A percentile compares a stretch with the other conserved stretches of the same genome.
Conservation (phyloP, 2,113 vertebrate species). For the Anoura caudifer region DNA sequence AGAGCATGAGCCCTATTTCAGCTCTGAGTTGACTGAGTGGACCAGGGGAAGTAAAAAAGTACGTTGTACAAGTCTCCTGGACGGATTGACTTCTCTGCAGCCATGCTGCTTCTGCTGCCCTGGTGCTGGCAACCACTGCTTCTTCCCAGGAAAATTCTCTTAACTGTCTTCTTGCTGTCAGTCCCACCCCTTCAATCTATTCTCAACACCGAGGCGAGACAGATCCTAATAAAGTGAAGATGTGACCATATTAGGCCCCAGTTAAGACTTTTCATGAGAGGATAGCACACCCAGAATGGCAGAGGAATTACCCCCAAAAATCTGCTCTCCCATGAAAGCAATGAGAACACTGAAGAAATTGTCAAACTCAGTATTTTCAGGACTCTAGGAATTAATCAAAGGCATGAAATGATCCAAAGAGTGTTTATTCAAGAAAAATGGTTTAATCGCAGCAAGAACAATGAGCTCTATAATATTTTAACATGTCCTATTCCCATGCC, state of each 20-base stretch:
- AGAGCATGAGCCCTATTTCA: neutral
- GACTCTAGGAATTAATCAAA: conserved; percentile 12
- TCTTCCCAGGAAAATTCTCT: neutral
- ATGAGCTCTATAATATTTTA: neutral
- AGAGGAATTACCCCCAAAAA: neutral
- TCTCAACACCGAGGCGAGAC: neutral
- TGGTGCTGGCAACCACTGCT: neutral
- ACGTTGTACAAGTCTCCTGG: neutral
- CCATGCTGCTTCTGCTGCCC: too few species aligned
- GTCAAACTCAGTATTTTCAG: neutral
- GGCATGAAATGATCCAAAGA: neutral
- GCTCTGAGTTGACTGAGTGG: neutral
- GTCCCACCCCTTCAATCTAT: neutral
- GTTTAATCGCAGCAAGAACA: neutral
- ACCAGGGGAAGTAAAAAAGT: neutral
- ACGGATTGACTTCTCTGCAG: neutral
- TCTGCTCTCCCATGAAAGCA: neutral
- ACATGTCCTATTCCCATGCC: neutral
- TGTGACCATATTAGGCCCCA: too few species aligned
- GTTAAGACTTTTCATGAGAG: neutral
- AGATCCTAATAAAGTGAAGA: neutral
- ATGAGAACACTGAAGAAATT: neutral
- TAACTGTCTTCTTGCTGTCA: neutral
- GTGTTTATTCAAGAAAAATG: conserved; percentile 21
- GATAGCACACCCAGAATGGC: neutral